Evolutionary conservation across 2,888 invertebrate genomes (phyloP), one percentile per base, ranked within the genome.

Genomic region (Drosophila tanythrix): DNA sequence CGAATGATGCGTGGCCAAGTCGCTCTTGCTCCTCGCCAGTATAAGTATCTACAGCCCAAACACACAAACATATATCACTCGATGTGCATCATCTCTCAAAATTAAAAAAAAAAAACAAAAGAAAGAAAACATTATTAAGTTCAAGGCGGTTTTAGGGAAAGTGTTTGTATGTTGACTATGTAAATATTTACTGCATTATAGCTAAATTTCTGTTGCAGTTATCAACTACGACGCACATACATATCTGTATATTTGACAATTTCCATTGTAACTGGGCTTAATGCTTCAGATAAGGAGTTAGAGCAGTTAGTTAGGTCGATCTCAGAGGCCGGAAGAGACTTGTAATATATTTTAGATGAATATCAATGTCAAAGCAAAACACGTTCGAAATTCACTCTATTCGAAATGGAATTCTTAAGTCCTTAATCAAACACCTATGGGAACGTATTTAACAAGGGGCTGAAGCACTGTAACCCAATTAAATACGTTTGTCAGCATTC

Each of bases 1-100:
- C 33, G 35, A 35, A 52, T 60, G 65, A 60, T 36, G 52, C 43
- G 36, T 46, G 31, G 29, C 62, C 48, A 52, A 52, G 25, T 27
- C 60, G 69, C 43, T 25, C 35, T n/a, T 31, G n/a, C n/a, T 21
- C 3, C 18, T 27, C 6, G 18, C 18, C n/a, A 25, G 15, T 25
- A 31, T n/a, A 15, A 36, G 15, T 55, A 21, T 46, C 46, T 29
- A 18, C 10, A 51, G 29, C n/a, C 7, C 13, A 38, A 36, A 25
- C 10, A 18, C 15, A 50, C 18, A 25, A 3, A 18, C 11, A 36
- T 27, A 25, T 55, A 55, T 36, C 11, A 55, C 4, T 27, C 36
- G 13, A 13, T 56, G 13, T 27, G n/a, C 38, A 56, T 15, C 55
- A 38, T 56, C 27, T n/a, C 27, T 56, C 27, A 38, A 38, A 38